Conservation (phyloP, 2,888 invertebrate species). For the Sphaeridia pumilis region DNA sequence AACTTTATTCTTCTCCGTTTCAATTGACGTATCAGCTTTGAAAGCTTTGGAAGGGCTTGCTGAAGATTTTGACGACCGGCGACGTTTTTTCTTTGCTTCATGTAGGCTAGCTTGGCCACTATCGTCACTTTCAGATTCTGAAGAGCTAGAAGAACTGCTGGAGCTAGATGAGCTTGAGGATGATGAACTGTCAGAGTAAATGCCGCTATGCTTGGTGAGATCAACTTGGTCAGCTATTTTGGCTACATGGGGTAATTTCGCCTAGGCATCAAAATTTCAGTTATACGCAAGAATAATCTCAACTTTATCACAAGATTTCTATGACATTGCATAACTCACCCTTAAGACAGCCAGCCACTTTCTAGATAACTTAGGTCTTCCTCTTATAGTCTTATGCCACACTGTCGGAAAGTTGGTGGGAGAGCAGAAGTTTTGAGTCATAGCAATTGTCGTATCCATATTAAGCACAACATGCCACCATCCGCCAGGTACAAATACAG, state of each 20-base stretch:
- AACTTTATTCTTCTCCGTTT: too few relatives aligned
- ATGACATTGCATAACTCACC: slow-evolving; percentile 37
- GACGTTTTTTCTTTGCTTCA: slow-evolving; percentile 54
- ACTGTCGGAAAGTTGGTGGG: slow-evolving; percentile 92
- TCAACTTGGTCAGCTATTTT: slow-evolving; percentile 71
- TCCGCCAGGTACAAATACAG: slow-evolving; percentile 95
- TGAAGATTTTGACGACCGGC: slow-evolving; percentile 14
- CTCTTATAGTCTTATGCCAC: slow-evolving; percentile 94
- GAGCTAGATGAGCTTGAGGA: slow-evolving; percentile 50
- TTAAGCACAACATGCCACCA: slow-evolving; percentile 99
- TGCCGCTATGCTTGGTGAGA: slow-evolving; percentile 70
- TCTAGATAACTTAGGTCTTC: slow-evolving; percentile 85
- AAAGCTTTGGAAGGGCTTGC: neutral
- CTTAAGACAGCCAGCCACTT: slow-evolving; percentile 63
- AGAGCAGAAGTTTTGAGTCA: slow-evolving; percentile 96
- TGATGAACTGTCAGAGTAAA: slow-evolving; percentile 87
- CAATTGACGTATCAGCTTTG: neutral
- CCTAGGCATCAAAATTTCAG: slow-evolving; percentile 38
- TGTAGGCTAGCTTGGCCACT: slow-evolving; percentile 82
- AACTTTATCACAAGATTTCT: neutral
- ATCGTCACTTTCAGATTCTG: slow-evolving; percentile 53
- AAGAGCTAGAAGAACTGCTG: slow-evolving; percentile 40
- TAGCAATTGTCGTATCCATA: slow-evolving; percentile 87
- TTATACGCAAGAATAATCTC: neutral
- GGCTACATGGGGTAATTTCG: slow-evolving; percentile 65